These are phyloP conservation scores for Peromyscus eremicus DNA, from an alignment of 2,797 vertebrate genomes.

Conservation along the genomic window DNA sequence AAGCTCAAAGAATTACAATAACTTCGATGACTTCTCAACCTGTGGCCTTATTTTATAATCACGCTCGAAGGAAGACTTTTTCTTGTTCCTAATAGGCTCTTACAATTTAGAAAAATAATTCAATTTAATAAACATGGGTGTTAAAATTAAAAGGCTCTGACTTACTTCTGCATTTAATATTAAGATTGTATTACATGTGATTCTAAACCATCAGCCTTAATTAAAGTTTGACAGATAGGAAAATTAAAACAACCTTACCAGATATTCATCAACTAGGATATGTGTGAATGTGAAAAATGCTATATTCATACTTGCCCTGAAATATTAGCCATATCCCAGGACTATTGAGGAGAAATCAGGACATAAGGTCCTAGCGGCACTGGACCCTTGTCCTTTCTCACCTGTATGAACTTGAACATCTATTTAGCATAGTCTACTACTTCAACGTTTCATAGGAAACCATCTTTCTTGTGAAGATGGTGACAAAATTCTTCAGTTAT, in stretches of 20 bases:
- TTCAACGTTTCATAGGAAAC: not conserved
- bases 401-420: not conserved
- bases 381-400: not conserved
- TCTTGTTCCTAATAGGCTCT: not conserved
- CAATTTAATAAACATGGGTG: slow-evolving; percentile 25
- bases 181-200: not conserved
- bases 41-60: slow-evolving; percentile 71
- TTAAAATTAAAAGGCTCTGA: slow-evolving; percentile 38
- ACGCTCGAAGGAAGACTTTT: not conserved
- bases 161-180: not conserved
- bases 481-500: not conserved
- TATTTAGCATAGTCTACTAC: not conserved
- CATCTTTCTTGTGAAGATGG: not conserved
- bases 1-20: slow-evolving; percentile 82
- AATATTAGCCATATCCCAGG: not conserved
- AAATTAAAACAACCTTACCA: not conserved
- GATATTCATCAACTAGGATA: not conserved
- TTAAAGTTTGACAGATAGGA: not conserved
- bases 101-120: not conserved
- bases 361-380: not conserved
- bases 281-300: not conserved
- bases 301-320: not conserved
- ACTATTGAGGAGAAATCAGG: not conserved
- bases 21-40: slow-evolving; percentile 78
- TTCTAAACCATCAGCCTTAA: not conserved